phyloP scores from a whole-genome alignment of 2,888 invertebrate genomes.

The Cerastis leucographa region DNA sequence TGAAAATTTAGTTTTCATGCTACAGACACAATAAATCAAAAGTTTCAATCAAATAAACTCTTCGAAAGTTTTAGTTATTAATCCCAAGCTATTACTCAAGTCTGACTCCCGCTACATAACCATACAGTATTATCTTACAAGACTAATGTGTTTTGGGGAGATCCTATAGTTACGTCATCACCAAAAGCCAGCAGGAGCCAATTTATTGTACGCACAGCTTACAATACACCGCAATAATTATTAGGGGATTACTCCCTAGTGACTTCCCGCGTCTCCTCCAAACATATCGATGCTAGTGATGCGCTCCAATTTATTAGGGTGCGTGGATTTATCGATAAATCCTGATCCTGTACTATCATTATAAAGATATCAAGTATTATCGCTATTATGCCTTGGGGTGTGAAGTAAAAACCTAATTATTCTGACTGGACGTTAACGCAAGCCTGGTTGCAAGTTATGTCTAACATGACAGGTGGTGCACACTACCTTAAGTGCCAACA shows the following conservation, averaged over 20 bases:
- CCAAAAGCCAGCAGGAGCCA: conserved; percentile 49
- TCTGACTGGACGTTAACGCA: conserved; percentile 30
- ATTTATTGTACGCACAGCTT: conserved; percentile 65
- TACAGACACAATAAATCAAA: conserved; percentile 5
- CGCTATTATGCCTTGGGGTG: conserved; percentile 29
- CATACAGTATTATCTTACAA: conserved; percentile 43
- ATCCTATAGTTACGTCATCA: conserved; percentile 58
- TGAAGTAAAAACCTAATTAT: conserved; percentile 50
- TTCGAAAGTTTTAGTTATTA: conserved; percentile 8
- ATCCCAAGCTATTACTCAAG: conserved; percentile 2
- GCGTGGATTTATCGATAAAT: conserved; percentile 54
- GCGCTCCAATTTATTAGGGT: conserved; percentile 49
- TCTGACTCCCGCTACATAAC: conserved; percentile 20
- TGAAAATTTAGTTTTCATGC: not conserved
- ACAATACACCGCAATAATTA: conserved; percentile 73
- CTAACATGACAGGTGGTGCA: conserved; percentile 44
- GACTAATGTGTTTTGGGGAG: conserved; percentile 52
- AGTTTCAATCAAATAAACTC: conserved; percentile 15
- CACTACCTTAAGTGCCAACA: conserved; percentile 24
- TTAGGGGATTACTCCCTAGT: conserved; percentile 75
- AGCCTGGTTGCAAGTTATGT: conserved; percentile 11
- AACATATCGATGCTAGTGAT: conserved; percentile 67
- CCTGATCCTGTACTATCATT: conserved; percentile 40
- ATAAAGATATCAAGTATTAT: conserved; percentile 37
- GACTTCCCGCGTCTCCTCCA: conserved; percentile 58